Percentiles rank a stretch among this genome's conserved stretches.
phyloP scores from a whole-genome alignment of 2,888 invertebrate species.

The Anorthoa munda region DNA sequence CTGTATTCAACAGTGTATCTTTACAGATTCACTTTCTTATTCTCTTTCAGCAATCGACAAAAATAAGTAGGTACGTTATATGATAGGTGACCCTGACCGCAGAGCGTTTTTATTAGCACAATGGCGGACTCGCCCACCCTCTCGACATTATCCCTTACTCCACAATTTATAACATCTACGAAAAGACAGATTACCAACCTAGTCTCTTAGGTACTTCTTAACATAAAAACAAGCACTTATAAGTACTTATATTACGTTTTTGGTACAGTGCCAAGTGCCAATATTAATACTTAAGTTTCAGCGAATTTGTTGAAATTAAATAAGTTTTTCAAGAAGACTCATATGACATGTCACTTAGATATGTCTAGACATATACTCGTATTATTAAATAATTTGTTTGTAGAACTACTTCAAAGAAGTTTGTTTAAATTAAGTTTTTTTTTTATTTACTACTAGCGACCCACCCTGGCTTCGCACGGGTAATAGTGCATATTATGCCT shows the following conservation, averaged over 20 bases:
- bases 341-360: slow-evolving; percentile 1
- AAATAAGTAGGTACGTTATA: too few species aligned
- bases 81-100: neutral
- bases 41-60: too few species aligned
- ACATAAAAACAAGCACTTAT: slow-evolving; percentile 6
- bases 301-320: slow-evolving; percentile 51
- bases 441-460: neutral
- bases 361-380: neutral
- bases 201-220: neutral
- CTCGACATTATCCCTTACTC: slow-evolving; percentile 50
- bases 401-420: slow-evolving; percentile 16
- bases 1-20: too few species aligned
- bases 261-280: slow-evolving; percentile 37
- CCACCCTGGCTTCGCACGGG: too few species aligned
- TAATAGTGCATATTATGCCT: too few species aligned
- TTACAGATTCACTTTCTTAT: too few species aligned
- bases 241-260: neutral
- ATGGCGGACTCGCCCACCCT: neutral
- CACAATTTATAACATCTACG: slow-evolving; percentile 29
- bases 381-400: slow-evolving; percentile 32
- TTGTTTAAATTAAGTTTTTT: neutral
- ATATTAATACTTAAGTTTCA: slow-evolving; percentile 32
- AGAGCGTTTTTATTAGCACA: slow-evolving; percentile 20
- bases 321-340: slow-evolving; percentile 40
- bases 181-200: slow-evolving; percentile 24